Evolutionary conservation across 2,797 vertebrate genomes (phyloP).

Genomic region (Molossus alvarezi): DNA sequence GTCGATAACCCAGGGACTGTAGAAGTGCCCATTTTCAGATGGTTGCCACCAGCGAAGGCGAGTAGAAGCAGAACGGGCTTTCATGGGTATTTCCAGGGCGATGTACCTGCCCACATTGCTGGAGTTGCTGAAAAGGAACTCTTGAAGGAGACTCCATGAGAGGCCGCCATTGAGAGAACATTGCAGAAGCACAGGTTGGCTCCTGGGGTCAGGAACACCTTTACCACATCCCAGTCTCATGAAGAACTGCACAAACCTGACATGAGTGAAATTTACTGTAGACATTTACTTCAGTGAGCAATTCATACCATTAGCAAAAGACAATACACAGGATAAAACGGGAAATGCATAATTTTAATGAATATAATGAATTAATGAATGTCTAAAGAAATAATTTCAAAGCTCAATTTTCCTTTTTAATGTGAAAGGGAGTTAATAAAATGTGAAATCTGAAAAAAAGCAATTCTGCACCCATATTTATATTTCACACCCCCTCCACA

Average conservation of each 20-base stretch:
- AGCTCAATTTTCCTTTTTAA: conserved; percentile 55
- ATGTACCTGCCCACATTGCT: conserved; percentile 98
- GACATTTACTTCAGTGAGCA: conserved; percentile 68
- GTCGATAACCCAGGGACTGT: conserved; percentile 99
- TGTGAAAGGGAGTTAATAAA: conserved; percentile 57
- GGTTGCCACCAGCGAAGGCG: conserved; percentile 99
- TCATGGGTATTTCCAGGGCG: conserved; percentile 96
- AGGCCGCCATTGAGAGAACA: conserved; percentile 97
- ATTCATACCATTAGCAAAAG: not conserved
- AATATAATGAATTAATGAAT: not conserved
- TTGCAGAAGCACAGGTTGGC: conserved; percentile 97
- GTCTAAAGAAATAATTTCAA: conserved; percentile 57
- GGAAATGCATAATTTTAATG: not conserved
- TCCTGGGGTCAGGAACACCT: conserved; percentile 96
- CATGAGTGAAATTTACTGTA: conserved; percentile 74
- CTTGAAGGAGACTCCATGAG: conserved; percentile 96
- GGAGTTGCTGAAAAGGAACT: conserved; percentile 98
- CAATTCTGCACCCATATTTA: not conserved
- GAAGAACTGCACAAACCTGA: conserved; percentile 99
- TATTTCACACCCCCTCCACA: not conserved
- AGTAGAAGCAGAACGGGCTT: conserved; percentile 94
- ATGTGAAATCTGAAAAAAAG: conserved; percentile 67
- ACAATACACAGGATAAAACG: not conserved
- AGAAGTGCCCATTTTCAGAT: conserved; percentile 97
- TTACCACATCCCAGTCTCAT: conserved; percentile 98